Conservation (phyloP, 2,888 invertebrate genomes). For the Drosophila quinaria region DNA sequence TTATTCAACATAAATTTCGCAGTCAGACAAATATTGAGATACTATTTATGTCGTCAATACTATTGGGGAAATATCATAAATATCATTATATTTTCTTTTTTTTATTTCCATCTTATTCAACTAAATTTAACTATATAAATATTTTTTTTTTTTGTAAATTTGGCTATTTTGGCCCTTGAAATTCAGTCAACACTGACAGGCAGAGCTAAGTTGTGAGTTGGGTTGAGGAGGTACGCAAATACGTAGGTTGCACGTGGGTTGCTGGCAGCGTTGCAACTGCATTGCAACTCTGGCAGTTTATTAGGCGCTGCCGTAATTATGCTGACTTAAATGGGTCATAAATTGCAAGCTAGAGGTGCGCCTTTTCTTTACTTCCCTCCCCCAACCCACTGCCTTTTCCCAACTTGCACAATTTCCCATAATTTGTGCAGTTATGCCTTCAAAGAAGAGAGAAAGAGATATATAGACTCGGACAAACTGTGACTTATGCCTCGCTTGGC, state of each 20-base stretch:
- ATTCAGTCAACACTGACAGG: not conserved
- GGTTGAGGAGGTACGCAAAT: conserved; percentile 1
- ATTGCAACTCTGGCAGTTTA: conserved; percentile 59
- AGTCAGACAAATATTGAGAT: too few species aligned
- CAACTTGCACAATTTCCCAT: conserved; percentile 26
- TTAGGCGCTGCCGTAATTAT: conserved; percentile 81
- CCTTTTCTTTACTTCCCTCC: conserved; percentile 15
- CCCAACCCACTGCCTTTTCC: conserved; percentile 23
- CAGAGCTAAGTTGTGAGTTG: not conserved
- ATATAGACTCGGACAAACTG: conserved; percentile 26
- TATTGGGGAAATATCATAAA: too few species aligned
- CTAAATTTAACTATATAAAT: too few species aligned
- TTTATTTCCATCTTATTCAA: too few species aligned
- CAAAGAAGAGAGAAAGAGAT: not conserved
- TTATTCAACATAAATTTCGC: too few species aligned
- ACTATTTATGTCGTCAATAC: too few species aligned
- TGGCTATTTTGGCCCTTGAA: not conserved
- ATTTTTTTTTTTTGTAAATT: too few species aligned
- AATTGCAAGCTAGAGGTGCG: conserved; percentile 70
- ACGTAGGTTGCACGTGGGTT: conserved; percentile 57
- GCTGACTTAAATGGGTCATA: conserved; percentile 83
- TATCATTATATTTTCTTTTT: too few species aligned
- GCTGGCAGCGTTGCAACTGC: conserved; percentile 33
- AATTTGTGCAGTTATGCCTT: conserved; percentile 34
- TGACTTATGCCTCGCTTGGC: conserved; percentile 33